Base-by-base conservation (phyloP, 1,140 invertebrate genomes). In the Drosophila ananassae region DNA sequence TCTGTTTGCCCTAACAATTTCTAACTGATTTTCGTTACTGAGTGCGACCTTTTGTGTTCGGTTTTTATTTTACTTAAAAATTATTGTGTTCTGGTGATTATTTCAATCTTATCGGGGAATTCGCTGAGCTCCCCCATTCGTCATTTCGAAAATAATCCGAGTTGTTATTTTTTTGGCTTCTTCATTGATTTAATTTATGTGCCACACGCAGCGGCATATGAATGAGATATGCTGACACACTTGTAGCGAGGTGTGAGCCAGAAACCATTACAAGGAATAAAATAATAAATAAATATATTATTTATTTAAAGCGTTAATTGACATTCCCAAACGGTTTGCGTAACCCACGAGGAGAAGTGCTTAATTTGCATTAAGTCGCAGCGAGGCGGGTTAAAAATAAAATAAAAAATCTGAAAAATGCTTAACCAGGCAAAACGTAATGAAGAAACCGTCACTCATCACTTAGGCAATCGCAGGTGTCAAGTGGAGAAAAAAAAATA, bases 41-140 rank as follows among this genome's bases (percentile, higher is more conserved):
- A 62, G 41, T 62, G 57, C 66, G 24, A 72, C 47, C 50, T 47
- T 32, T 75, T 77, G 22, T 62, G 4, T 0, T 32, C 21, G 46
- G 32, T 9, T 2, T 2, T 8, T 61, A 22, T 46, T 32, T 44
- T n/a, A 22, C 30, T 39, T 39, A 56, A 41, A 54, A 48, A 60
- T 80, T 79, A 55, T 56, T 37, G 46, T 59, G 59, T 66, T 58
- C 57, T 44, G n/a, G 44, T 55, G 60, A 80, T 80, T 77, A 73
- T 67, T 56, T 67, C 62, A 84, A 73, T 84, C 80, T 84, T 84
- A 84, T 84, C 80, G 69, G 41, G 30, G 55, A 54, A 62, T 60
- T 59, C 62, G 44, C 50, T 50, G 32, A 46, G 58, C 60, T 34
- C 28, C 9, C 56, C 32, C 61, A 57, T 76, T 77, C 48, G 73